Percentiles rank a stretch among this genome's conserved stretches.
Evolutionary conservation across 2,888 invertebrate genomes (phyloP).

Genomic region (Acleris literana): DNA sequence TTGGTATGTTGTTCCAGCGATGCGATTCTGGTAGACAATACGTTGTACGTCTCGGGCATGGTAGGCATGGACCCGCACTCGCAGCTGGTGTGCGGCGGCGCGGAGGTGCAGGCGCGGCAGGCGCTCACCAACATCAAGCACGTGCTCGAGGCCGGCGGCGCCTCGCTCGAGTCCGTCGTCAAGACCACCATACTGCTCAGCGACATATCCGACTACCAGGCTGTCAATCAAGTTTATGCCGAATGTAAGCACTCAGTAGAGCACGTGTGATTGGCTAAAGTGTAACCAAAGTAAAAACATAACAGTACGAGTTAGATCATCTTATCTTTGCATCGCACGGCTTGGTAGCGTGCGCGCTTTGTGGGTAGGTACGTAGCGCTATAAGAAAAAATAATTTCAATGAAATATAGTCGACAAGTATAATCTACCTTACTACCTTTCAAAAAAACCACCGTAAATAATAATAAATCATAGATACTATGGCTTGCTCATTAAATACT

Average conservation of each 20-base stretch:
- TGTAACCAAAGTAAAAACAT: too few species aligned
- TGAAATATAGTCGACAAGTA: too few species aligned
- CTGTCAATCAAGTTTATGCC: slow-evolving; percentile 92
- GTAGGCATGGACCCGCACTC: slow-evolving; percentile 90
- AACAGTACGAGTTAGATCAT: too few species aligned
- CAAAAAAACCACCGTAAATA: too few species aligned
- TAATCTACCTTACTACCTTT: too few species aligned
- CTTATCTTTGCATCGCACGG: too few species aligned
- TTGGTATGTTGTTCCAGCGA: slow-evolving; percentile 84
- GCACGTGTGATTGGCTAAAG: too few species aligned
- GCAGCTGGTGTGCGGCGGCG: slow-evolving; percentile 89
- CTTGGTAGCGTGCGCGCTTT: too few species aligned
- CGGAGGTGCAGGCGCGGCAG: slow-evolving; percentile 88
- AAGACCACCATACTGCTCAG: slow-evolving; percentile 93
- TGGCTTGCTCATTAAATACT: too few species aligned
- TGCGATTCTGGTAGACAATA: slow-evolving; percentile 91
- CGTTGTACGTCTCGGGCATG: slow-evolving; percentile 94
- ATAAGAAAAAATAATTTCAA: too few species aligned
- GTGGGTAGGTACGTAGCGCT: too few species aligned
- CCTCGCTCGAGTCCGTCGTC: slow-evolving; percentile 88
- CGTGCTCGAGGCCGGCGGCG: slow-evolving; percentile 89
- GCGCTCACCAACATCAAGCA: slow-evolving; percentile 91
- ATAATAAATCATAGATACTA: too few species aligned
- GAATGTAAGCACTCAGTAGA: slow-evolving; percentile 85
- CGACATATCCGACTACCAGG: slow-evolving; percentile 91